phyloP scores from a whole-genome alignment of 2,888 invertebrate genomes.

The Trichacis sp. region DNA sequence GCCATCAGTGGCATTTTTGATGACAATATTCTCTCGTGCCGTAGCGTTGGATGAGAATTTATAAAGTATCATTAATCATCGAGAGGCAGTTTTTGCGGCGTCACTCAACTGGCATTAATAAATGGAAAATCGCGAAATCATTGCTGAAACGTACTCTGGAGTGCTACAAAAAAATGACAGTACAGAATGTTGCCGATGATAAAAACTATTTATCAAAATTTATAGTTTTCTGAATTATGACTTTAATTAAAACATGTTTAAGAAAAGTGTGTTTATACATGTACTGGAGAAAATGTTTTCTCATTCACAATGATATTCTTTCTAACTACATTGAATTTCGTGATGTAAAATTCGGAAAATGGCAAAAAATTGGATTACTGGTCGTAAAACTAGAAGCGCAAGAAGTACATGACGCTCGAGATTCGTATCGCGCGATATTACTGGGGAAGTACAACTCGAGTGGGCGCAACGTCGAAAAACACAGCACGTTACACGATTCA shows the following conservation, averaged over 20 bases:
- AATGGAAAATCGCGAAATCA: neutral
- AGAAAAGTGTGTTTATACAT: too few relatives aligned
- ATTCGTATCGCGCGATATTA: slow-evolving; percentile 11
- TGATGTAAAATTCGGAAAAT: too few relatives aligned
- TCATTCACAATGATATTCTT: too few relatives aligned
- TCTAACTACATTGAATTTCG: too few relatives aligned
- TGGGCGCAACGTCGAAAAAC: slow-evolving; percentile 12
- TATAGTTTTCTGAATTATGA: too few relatives aligned
- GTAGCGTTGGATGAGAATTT: neutral
- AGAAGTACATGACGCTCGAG: neutral
- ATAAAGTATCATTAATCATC: neutral
- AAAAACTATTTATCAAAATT: too few relatives aligned
- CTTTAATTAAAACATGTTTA: too few relatives aligned
- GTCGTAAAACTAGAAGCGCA: neutral
- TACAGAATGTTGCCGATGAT: too few relatives aligned
- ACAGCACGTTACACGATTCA: slow-evolving; percentile 31
- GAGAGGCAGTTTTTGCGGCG: neutral
- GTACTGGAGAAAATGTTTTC: too few relatives aligned
- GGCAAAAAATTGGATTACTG: too few relatives aligned
- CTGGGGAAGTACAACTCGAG: slow-evolving; percentile 16
- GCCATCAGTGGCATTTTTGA: slow-evolving; percentile 8
- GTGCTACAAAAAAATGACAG: too few relatives aligned
- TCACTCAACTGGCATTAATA: neutral
- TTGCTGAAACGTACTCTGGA: neutral
- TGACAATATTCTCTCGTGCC: slow-evolving; percentile 1